A percentile compares a stretch with the other conserved stretches of the same genome.
These are phyloP conservation scores for Mesoclemmys tuberculata DNA, from an alignment of 2,113 vertebrate species.

Conservation along the genomic window DNA sequence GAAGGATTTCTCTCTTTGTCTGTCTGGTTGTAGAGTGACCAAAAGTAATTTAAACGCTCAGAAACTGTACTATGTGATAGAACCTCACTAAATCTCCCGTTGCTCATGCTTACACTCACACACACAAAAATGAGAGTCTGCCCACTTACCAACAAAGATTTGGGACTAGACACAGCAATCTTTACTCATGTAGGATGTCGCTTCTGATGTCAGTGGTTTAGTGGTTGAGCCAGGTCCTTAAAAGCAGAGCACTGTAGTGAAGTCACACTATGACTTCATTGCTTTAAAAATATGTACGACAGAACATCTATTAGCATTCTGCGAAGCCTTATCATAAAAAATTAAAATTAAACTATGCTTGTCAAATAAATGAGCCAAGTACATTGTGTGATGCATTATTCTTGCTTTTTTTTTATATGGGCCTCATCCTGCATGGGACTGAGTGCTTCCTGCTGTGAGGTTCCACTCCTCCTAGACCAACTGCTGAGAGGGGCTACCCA, in stretches of 20 bases:
- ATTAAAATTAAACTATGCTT: slow-evolving; percentile 13
- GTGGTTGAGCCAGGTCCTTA: slow-evolving; percentile 4
- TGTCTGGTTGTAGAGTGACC: background rate
- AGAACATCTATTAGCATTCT: background rate
- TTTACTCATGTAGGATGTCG: accelerated
- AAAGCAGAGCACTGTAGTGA: background rate
- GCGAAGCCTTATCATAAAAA: slow-evolving; percentile 35
- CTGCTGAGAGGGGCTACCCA: background rate
- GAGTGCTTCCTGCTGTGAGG: background rate
- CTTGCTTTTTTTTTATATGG: background rate
- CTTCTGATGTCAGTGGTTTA: background rate
- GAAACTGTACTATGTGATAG: background rate
- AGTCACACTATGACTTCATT: background rate
- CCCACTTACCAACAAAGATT: background rate
- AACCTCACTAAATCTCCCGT: background rate
- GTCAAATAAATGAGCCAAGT: background rate
- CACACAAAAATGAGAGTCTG: background rate
- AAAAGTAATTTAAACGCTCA: background rate
- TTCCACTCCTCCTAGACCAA: background rate
- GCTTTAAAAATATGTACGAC: background rate
- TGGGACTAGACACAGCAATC: background rate
- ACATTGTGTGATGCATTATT: slow-evolving; percentile 11
- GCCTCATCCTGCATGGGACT: background rate
- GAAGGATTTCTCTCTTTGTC: background rate
- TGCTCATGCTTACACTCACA: background rate